These are phyloP conservation scores for Triplophysa dalaica DNA, from an alignment of 2,113 vertebrate species.

Conservation along the genomic window DNA sequence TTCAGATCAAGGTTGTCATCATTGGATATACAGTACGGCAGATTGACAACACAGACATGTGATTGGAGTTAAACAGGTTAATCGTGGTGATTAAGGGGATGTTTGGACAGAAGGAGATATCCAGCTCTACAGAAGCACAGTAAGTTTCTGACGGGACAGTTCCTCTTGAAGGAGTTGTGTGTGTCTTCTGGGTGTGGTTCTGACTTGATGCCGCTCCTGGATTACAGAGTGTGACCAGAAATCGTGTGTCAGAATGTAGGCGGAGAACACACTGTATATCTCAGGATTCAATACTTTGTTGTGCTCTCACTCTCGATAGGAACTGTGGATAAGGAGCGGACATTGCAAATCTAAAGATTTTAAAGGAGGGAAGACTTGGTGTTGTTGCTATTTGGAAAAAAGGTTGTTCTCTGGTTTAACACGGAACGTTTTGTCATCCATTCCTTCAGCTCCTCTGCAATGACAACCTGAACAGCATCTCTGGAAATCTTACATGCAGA, in stretches of 20 bases:
- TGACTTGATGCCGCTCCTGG: not conserved
- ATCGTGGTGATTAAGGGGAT: not conserved
- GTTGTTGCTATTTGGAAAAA: conserved; percentile 1
- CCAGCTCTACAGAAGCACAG: not conserved
- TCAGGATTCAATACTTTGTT: not conserved
- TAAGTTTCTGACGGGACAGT: not conserved
- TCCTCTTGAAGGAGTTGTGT: conserved; percentile 10
- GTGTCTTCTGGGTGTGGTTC: conserved; percentile 35
- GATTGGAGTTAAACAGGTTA: conserved; percentile 25
- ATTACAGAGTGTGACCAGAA: conserved; percentile 39
- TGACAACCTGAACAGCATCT: conserved; percentile 7
- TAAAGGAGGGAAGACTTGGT: not conserved
- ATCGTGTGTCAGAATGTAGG: conserved; percentile 40
- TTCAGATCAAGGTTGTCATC: not conserved
- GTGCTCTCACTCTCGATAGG: not conserved
- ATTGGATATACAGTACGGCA: not conserved
- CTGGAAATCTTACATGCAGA: not conserved
- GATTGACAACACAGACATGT: conserved; percentile 23
- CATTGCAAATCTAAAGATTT: conserved; percentile 5
- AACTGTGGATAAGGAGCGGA: conserved; percentile 32
- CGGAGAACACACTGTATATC: conserved; percentile 32
- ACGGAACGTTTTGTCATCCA: not conserved
- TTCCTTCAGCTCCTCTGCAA: conserved; percentile 16
- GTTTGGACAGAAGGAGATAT: conserved; percentile 22
- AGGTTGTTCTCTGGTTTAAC: not conserved